Percentiles rank a stretch among this genome's conserved stretches.
These are phyloP conservation scores for Eurois occulta DNA, from an alignment of 2,888 invertebrate species.

Conservation along the genomic window DNA sequence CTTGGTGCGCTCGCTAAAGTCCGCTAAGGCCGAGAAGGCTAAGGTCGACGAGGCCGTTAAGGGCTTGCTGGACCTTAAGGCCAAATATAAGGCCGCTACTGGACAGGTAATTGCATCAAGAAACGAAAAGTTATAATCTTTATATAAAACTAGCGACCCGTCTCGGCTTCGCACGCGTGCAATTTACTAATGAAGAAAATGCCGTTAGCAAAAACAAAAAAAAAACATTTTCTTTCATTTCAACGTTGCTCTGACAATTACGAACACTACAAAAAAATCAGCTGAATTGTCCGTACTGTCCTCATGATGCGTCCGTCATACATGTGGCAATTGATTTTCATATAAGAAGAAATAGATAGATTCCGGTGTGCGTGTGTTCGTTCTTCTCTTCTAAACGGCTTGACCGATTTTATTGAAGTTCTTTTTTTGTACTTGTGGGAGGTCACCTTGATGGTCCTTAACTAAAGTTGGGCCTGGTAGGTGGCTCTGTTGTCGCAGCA, in stretches of 20 bases:
- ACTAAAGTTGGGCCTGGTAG: no score
- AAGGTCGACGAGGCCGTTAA: conserved; percentile 87
- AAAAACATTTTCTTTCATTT: no score
- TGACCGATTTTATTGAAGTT: no score
- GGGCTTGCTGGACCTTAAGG: conserved; percentile 92
- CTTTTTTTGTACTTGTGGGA: no score
- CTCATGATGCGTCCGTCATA: neutral
- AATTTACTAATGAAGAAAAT: neutral
- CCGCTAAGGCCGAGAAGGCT: conserved; percentile 92
- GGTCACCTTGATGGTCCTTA: no score
- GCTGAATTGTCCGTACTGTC: neutral
- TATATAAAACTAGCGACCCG: neutral
- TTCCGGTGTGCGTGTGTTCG: no score
- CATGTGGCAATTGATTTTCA: neutral
- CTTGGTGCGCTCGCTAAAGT: conserved; percentile 92
- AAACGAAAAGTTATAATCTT: neutral
- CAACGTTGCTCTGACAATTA: no score
- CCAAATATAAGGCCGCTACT: conserved; percentile 92
- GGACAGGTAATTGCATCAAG: conserved; percentile 73
- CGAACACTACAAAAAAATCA: neutral
- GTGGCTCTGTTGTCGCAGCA: no score
- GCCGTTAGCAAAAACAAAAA: no score
- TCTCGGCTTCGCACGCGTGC: no score
- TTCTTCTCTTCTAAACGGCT: no score
- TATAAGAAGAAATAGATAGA: no score